Evolutionary conservation across 2,888 invertebrate genomes (phyloP), one percentile per base, ranked within the genome.

Genomic region (Dorcus hopei): DNA sequence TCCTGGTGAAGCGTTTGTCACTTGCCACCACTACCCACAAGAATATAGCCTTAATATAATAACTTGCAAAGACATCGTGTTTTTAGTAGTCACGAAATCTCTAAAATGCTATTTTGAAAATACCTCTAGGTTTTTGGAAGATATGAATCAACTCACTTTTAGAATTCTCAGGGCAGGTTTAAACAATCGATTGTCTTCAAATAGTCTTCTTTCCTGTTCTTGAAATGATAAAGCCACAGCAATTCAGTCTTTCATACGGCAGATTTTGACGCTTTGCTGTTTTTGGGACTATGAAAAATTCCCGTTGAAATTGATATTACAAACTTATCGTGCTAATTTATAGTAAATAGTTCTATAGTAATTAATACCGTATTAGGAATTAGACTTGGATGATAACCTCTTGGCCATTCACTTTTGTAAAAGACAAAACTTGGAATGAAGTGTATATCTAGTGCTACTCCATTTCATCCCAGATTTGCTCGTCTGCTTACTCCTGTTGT

Each of bases 151-250:
- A 64, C 14, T 14, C 14, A 14, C 14, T 14, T 14, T 14, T 14
- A 14, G 14, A 14, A 14, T 14, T 70, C 80, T 74, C 23, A 83
- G 77, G 6, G 79, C 77, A 11, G 74, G 77, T 70, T 83, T 83
- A 83, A 65, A 16, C 14, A 74, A 74, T 41, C 76, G 69, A 63
- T 78, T 78, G 16, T 79, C 79, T 58, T 79, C 75, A 53, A 85
- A 77, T 61, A 83, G 67, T 33, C 80, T 78, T 23, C 79, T 77
- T 69, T 85, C 85, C 61, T 80, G 80, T 53, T 81, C 79, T 62
- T 83, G 84, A 70, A 84, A 84, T 9, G 83, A 82, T n/a, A 83
- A 76, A 11, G 75, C 85, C 85, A 85, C 65, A 80, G 79, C 0
- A 78, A 70, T 8, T 68, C 66, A 9, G 69, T 69, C 43, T 58